Evolutionary conservation across 1,140 invertebrate genomes (phyloP), one percentile per base, ranked within the genome.

Genomic region (Goniozus legneri): DNA sequence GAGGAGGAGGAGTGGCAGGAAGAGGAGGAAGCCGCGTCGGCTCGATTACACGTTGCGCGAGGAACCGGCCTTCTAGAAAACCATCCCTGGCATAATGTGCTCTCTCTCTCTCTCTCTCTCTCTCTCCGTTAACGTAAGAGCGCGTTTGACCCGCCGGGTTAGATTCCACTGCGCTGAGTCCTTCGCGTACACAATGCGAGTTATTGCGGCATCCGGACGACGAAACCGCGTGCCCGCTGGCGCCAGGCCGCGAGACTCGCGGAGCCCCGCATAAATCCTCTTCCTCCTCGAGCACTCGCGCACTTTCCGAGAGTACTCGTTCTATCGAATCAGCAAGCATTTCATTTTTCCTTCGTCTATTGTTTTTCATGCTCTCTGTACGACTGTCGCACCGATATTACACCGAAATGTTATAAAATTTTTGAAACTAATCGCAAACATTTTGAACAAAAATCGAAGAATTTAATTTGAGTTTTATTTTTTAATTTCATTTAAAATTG

Each of bases 61-160:
- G 42, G 21, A 37, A 35, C 45, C 44, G 48, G 44, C 35, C 19
- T 47, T 60, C 52, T 45, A 37, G 41, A 56, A 36, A 54, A 50
- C 20, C 27, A 48, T 50, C 27, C 21, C 19, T 8, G 43, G 57
- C 36, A 60, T 56, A 60, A 60, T 60, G 44, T 60, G 50, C 36
- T 32, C 27, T 40, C 22, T 35, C 32, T 47, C 49, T 43, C 41
- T 43, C 30, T 32, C 30, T 43, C 41, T 31, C 19, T 32, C 16
- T 43, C 27, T 16, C 30, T 32, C 14, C 18, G 21, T 27, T 40
- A 27, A 16, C 21, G 24, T 38, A 14, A 22, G 36, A n/a, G n/a
- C n/a, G n/a, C n/a, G 27, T 44, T 57, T 68, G 65, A 68, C 65
- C 65, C 65, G 64, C 65, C 62, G 65, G 65, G 64, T 67, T 67